These are phyloP conservation scores for Drosophila kohkoa DNA, from an alignment of 1,140 invertebrate genomes.

Conservation along the genomic window DNA sequence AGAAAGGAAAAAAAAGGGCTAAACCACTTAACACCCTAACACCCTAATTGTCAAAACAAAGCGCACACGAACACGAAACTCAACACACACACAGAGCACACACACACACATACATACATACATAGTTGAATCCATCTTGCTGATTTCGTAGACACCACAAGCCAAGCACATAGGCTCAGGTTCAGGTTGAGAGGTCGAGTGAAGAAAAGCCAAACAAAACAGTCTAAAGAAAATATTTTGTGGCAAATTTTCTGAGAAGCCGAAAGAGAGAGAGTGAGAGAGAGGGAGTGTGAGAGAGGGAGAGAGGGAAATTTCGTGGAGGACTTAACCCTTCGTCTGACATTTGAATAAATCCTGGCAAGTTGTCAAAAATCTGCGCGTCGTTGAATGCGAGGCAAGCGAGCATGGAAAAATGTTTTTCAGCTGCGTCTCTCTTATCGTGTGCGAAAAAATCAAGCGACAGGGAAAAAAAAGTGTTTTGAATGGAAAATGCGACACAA, in stretches of 20 bases:
- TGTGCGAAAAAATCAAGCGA: slow-evolving; percentile 68
- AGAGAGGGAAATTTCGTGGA: not conserved
- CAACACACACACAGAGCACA: slow-evolving; percentile 38
- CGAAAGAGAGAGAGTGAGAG: not conserved
- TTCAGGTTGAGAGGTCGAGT: slow-evolving; percentile 4
- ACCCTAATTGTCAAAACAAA: slow-evolving; percentile 84
- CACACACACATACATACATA: slow-evolving; percentile 39
- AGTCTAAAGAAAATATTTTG: slow-evolving; percentile 55
- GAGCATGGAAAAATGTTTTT: slow-evolving; percentile 71
- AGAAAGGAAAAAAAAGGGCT: slow-evolving; percentile 61
- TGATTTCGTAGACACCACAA: slow-evolving; percentile 10
- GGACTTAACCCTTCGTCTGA: slow-evolving; percentile 73
- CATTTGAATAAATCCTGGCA: slow-evolving; percentile 79
- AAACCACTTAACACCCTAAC: slow-evolving; percentile 84
- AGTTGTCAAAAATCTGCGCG: slow-evolving; percentile 72
- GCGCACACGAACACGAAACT: slow-evolving; percentile 56
- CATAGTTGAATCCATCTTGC: slow-evolving; percentile 22
- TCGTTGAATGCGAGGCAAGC: slow-evolving; percentile 41
- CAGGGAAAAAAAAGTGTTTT: not conserved
- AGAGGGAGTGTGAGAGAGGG: not conserved
- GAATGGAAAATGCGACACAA: not conserved
- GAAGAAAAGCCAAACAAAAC: slow-evolving; percentile 34
- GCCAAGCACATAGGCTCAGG: not conserved
- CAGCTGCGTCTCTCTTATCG: slow-evolving; percentile 71
- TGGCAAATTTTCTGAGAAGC: slow-evolving; percentile 45